Evolutionary conservation across 2,888 invertebrate genomes (phyloP).

Genomic region (Syrista parreyssii): DNA sequence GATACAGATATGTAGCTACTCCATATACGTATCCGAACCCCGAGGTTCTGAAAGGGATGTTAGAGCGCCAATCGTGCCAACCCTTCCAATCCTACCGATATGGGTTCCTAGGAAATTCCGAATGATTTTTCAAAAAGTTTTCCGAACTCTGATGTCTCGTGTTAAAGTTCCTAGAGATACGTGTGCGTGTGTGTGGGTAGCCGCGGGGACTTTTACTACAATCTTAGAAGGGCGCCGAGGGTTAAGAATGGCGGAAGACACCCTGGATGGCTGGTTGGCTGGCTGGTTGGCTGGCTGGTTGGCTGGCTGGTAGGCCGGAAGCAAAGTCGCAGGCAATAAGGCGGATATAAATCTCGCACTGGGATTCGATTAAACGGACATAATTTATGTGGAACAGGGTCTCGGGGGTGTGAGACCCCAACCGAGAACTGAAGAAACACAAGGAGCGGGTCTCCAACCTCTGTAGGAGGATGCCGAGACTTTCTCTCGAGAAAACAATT

Average conservation of each 20-base stretch:
- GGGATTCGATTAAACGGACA: conserved; percentile 60
- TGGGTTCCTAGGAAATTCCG: conserved; percentile 16
- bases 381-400: conserved; percentile 45
- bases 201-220: neutral
- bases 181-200: neutral
- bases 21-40: neutral
- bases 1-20: neutral
- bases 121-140: conserved; percentile 57
- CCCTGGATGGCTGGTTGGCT: neutral
- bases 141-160: conserved; percentile 29
- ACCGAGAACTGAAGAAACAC: neutral
- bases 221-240: neutral
- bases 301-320: conserved; percentile 31
- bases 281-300: conserved; percentile 27
- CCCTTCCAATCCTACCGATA: neutral
- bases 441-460: neutral
- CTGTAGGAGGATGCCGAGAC: conserved; percentile 23
- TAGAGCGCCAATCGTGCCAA: neutral
- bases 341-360: conserved; percentile 55
- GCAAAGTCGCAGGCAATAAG: conserved; percentile 54
- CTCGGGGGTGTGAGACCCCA: neutral
- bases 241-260: neutral
- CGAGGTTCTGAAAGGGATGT: neutral
- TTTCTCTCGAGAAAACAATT: conserved; percentile 51
- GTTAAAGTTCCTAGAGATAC: conserved; percentile 22